These are phyloP conservation scores for Propithecus deckenii DNA, from an alignment of 2,797 vertebrate species.

Conservation along the genomic window DNA sequence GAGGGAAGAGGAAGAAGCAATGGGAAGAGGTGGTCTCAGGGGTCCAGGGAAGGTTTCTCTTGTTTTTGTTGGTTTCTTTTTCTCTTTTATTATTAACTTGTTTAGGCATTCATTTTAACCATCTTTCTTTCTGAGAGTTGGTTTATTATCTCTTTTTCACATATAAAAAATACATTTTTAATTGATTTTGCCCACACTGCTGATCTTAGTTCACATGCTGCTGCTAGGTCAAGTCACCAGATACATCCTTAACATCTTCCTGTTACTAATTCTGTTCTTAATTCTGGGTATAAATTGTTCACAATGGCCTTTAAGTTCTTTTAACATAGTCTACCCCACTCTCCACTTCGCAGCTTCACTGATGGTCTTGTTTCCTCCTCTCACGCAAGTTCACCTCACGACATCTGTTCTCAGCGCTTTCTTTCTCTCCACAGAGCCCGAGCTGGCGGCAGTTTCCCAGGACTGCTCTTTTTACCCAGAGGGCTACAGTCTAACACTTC, in stretches of 20 bases:
- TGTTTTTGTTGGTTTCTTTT: background rate
- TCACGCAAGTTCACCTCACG: background rate
- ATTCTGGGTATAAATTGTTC: background rate
- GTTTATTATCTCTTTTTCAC: background rate
- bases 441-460: background rate
- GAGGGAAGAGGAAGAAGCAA: background rate
- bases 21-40: background rate
- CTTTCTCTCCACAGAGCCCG: background rate
- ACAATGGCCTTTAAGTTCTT: background rate
- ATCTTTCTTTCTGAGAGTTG: background rate
- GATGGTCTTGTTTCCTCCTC: background rate
- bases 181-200: background rate
- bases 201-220: background rate
- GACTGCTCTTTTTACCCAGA: background rate
- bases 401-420: background rate
- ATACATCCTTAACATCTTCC: background rate
- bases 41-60: background rate
- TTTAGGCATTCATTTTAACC: background rate
- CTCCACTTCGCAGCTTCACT: background rate
- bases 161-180: background rate
- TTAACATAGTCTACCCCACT: rapidly evolving
- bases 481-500: background rate
- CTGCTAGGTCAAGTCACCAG: background rate
- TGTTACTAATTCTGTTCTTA: background rate
- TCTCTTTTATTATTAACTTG: background rate